Evolutionary conservation across 2,113 vertebrate species (phyloP).

Genomic region (Oncorhynchus nerka): DNA sequence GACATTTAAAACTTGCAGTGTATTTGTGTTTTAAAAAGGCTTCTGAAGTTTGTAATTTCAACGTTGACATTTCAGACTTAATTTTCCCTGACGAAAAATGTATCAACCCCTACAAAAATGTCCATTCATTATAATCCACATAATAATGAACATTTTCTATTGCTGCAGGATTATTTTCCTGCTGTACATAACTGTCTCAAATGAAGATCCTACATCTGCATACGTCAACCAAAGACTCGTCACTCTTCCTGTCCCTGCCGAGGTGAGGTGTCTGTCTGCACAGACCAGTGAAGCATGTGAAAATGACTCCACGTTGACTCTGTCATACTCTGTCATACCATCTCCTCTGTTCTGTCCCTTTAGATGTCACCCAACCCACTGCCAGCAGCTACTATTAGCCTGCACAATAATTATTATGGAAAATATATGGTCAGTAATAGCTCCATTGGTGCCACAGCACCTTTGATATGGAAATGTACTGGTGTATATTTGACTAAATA

Average conservation of each 20-base stretch:
- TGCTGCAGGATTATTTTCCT: too few relatives aligned
- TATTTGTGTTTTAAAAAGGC: too few relatives aligned
- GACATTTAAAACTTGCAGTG: too few relatives aligned
- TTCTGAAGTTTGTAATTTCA: too few relatives aligned
- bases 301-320: conserved; percentile 37
- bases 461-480: conserved; percentile 72
- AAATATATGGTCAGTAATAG: conserved; percentile 60
- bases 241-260: conserved; percentile 27
- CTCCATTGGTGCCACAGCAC: conserved; percentile 54
- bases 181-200: too few relatives aligned
- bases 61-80: too few relatives aligned
- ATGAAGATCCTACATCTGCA: conserved; percentile 1
- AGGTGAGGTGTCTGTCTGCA: conserved; percentile 23
- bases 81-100: too few relatives aligned
- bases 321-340: conserved; percentile 13
- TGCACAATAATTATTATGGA: conserved; percentile 62
- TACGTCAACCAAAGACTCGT: conserved; percentile 65
- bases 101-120: too few relatives aligned
- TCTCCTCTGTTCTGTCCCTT: conserved; percentile 56
- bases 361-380: conserved; percentile 49
- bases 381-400: conserved; percentile 64
- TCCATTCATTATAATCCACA: too few relatives aligned
- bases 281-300: conserved; percentile 52
- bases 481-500: conserved; percentile 16
- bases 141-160: too few relatives aligned